phyloP scores from a whole-genome alignment of 1,140 invertebrate species.

The Pemphigus obesinymphae region DNA sequence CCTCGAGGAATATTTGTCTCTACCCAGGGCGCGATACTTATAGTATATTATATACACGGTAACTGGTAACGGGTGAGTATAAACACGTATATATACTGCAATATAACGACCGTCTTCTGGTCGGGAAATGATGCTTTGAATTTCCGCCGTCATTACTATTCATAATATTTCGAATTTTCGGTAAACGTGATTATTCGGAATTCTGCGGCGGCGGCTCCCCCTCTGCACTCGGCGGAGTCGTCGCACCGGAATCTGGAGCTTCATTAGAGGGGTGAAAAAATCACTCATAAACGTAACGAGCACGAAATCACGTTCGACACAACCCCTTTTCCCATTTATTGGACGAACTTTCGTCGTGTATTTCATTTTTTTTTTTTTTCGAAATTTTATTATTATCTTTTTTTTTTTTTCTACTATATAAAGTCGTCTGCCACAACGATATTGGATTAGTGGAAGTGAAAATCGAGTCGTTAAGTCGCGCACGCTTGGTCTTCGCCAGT shows the following conservation, averaged over 20 bases:
- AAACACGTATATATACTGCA: too few relatives aligned
- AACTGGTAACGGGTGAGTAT: too few relatives aligned
- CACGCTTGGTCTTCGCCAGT: too few relatives aligned
- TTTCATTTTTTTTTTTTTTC: neutral
- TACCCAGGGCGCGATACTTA: too few relatives aligned
- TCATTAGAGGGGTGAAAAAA: constrained; percentile 5
- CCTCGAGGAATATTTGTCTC: too few relatives aligned
- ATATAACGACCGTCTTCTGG: neutral
- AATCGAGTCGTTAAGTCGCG: too few relatives aligned
- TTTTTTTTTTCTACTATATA: too few relatives aligned
- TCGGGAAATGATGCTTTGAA: neutral
- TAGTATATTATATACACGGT: too few relatives aligned
- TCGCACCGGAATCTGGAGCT: neutral
- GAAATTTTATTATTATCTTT: neutral
- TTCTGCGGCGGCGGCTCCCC: neutral
- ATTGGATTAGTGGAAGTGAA: too few relatives aligned
- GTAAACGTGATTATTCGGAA: constrained; percentile 26
- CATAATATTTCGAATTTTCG: constrained; percentile 5
- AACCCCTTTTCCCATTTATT: constrained; percentile 9
- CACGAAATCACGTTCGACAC: constrained; percentile 35
- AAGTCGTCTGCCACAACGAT: too few relatives aligned
- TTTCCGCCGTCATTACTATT: neutral
- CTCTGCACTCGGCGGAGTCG: neutral
- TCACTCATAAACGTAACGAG: constrained; percentile 6
- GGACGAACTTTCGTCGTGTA: neutral